Conservation (phyloP, 2,113 vertebrate genomes). For the Synchiropus splendidus region DNA sequence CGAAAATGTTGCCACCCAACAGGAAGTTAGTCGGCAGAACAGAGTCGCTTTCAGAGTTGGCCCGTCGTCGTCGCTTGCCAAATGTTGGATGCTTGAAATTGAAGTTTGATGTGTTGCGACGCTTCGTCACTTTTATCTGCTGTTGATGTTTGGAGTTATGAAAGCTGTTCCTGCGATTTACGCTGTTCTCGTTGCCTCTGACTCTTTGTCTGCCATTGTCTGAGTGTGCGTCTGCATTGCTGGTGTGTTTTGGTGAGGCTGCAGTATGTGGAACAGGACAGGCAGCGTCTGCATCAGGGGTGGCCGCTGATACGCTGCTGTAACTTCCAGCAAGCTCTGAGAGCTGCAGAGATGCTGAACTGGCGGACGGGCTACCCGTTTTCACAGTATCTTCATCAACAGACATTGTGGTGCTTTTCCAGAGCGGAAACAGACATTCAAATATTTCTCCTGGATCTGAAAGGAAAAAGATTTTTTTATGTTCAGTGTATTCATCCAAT, state of each 20-base stretch:
- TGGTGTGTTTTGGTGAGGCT: constrained; percentile 42
- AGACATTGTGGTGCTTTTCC: constrained; percentile 61
- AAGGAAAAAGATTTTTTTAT: constrained; percentile 32
- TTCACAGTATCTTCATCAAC: constrained; percentile 63
- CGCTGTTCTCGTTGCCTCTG: constrained; percentile 39
- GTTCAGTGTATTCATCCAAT: too few relatives aligned
- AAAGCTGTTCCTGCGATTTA: constrained; percentile 67
- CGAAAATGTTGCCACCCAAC: constrained; percentile 87
- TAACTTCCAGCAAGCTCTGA: constrained; percentile 39
- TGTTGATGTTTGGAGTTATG: constrained; percentile 68
- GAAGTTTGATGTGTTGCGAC: constrained; percentile 73
- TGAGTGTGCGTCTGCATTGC: constrained; percentile 9
- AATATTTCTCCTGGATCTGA: constrained; percentile 34
- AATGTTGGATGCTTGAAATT: constrained; percentile 76
- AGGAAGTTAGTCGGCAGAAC: constrained; percentile 86
- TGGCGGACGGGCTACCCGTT: constrained; percentile 41
- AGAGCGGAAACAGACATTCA: constrained; percentile 16
- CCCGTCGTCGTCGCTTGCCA: constrained; percentile 77
- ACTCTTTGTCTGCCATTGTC: constrained; percentile 22
- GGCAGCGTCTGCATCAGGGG: constrained; percentile 26
- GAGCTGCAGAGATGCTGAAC: constrained; percentile 41
- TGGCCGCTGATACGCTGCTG: constrained; percentile 21
- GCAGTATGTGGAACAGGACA: constrained; percentile 36
- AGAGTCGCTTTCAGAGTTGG: constrained; percentile 83
- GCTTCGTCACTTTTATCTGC: constrained; percentile 65